phyloP scores from a whole-genome alignment of 1,140 invertebrate genomes.

The Manduca sexta region DNA sequence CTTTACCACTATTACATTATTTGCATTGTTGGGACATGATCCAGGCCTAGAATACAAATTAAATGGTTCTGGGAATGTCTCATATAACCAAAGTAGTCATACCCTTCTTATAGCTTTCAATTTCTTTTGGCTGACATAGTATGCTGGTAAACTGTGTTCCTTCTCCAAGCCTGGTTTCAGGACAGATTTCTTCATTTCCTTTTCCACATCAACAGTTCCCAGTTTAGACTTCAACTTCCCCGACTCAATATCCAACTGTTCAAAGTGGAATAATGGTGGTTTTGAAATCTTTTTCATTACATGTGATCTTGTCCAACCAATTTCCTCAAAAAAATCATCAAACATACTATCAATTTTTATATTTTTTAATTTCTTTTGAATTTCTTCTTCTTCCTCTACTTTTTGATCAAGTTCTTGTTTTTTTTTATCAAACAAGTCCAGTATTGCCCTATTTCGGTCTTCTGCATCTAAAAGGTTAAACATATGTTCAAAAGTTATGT shows the following conservation, averaged over 20 bases:
- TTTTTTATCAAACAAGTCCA: slow-evolving; percentile 49
- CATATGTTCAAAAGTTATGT: too few relatives aligned
- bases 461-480: slow-evolving; percentile 26
- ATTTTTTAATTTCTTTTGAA: slow-evolving; percentile 45
- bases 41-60: too few relatives aligned
- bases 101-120: slow-evolving; percentile 77
- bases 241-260: slow-evolving; percentile 63
- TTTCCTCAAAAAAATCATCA: slow-evolving; percentile 55
- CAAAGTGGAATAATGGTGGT: slow-evolving; percentile 42
- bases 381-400: slow-evolving; percentile 32
- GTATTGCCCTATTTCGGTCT: slow-evolving; percentile 35
- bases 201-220: slow-evolving; percentile 70
- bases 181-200: slow-evolving; percentile 78
- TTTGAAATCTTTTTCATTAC: slow-evolving; percentile 31
- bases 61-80: too few relatives aligned
- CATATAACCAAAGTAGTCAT: slow-evolving; percentile 17
- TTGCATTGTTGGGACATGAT: too few relatives aligned
- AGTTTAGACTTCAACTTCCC: slow-evolving; percentile 64
- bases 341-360: slow-evolving; percentile 49
- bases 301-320: slow-evolving; percentile 45
- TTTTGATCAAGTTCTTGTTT: slow-evolving; percentile 48
- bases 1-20: too few relatives aligned
- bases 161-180: slow-evolving; percentile 80
- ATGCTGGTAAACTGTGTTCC: slow-evolving; percentile 75
- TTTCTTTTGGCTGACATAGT: slow-evolving; percentile 75